phyloP scores from a whole-genome alignment of 1,140 invertebrate genomes.

The Drosophila nannoptera region DNA sequence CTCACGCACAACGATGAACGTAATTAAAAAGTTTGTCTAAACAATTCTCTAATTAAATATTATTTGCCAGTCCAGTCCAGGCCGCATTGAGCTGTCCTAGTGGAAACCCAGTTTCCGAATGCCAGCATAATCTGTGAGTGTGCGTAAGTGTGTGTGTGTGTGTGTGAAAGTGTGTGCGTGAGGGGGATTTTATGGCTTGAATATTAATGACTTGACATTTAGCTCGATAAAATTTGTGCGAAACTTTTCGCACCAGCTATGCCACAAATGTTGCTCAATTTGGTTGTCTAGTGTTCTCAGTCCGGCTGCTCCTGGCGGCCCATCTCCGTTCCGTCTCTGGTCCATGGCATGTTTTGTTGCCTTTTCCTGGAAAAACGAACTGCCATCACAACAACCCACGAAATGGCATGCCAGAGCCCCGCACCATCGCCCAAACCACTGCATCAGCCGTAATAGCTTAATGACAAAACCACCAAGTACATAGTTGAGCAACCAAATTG shows the following conservation, averaged over 20 bases:
- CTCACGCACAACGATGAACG: conserved; percentile 33
- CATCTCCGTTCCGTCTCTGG: background rate
- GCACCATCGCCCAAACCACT: conserved; percentile 6
- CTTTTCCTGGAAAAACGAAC: conserved; percentile 37
- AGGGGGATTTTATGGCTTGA: conserved; percentile 40
- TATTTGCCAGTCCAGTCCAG: conserved; percentile 51
- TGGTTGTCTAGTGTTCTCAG: conserved; percentile 30
- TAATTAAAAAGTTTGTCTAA: conserved; percentile 76
- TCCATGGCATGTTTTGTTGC: conserved; percentile 33
- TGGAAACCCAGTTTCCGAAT: conserved; percentile 24
- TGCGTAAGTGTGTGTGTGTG: background rate
- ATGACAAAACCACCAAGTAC: conserved; percentile 72
- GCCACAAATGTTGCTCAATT: conserved; percentile 73
- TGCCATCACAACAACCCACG: conserved; percentile 44
- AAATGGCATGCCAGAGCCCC: background rate
- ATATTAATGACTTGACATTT: conserved; percentile 74
- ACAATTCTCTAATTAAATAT: conserved; percentile 77
- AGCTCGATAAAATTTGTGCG: conserved; percentile 34
- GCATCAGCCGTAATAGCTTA: conserved; percentile 58
- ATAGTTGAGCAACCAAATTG: conserved; percentile 71
- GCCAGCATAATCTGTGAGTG: conserved; percentile 20
- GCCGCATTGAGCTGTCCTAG: conserved; percentile 41
- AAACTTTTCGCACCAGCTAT: conserved; percentile 35
- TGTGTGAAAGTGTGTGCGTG: background rate
- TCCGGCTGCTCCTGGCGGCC: background rate